These are phyloP conservation scores for Poeciliopsis infans DNA, from an alignment of 2,797 vertebrate species.

Conservation along the genomic window DNA sequence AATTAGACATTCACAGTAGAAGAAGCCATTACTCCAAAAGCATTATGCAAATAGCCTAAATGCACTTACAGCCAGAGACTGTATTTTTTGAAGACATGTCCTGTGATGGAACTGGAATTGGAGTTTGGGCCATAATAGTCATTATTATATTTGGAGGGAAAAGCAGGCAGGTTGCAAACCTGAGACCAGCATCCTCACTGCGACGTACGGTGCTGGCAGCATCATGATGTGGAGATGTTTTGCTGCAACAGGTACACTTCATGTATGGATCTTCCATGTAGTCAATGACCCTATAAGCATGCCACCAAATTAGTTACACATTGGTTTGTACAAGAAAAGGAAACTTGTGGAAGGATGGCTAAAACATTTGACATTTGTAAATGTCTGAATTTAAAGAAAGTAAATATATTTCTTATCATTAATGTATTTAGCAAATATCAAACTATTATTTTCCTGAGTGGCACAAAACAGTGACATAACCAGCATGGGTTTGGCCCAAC, in stretches of 20 bases:
- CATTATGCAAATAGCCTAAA: background rate
- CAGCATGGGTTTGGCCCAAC: background rate
- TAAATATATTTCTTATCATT: background rate
- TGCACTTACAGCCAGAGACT: background rate
- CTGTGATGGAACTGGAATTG: background rate
- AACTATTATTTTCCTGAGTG: background rate
- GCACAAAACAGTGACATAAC: background rate
- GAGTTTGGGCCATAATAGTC: background rate
- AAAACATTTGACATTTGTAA: background rate
- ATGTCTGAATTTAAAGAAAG: background rate
- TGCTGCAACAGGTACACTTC: background rate
- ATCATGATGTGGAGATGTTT: background rate
- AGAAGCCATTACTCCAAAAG: background rate
- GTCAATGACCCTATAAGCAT: background rate
- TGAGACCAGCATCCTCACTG: background rate
- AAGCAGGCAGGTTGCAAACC: background rate
- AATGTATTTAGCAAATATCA: background rate
- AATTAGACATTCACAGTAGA: background rate
- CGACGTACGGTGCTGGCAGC: background rate
- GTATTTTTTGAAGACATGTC: background rate
- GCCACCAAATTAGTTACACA: background rate
- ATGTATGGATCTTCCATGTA: background rate
- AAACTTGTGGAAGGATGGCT: background rate
- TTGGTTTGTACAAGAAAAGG: background rate
- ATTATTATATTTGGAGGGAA: background rate